Evolutionary conservation across 92 coral and sea anemone genomes (phyloP).

Genomic region (Scolanthus callimorphus): DNA sequence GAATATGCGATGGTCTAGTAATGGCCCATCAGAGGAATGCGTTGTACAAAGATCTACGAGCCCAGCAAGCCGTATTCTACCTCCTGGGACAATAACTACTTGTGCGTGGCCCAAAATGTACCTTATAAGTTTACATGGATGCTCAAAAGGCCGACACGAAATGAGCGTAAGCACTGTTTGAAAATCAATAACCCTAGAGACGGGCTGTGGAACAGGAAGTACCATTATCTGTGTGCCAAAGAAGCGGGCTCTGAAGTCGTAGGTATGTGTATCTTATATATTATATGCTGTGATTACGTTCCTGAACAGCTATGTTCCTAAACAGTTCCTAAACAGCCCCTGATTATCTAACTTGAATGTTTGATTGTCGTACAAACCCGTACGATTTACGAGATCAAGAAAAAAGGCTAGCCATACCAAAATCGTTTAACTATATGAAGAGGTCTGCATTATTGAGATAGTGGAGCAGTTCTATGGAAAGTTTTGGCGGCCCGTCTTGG

Average conservation of each 20-base stretch:
- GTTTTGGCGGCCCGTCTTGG: not conserved
- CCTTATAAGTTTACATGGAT: slow-evolving; percentile 69
- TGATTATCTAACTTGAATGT: too few species aligned
- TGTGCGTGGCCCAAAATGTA: slow-evolving; percentile 61
- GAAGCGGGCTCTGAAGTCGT: slow-evolving; percentile 35
- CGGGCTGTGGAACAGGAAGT: slow-evolving; percentile 38
- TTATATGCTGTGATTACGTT: too few species aligned
- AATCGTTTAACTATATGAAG: too few species aligned
- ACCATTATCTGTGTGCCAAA: slow-evolving; percentile 65
- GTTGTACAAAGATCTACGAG: slow-evolving; percentile 44
- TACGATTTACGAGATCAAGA: too few species aligned
- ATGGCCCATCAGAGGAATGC: slow-evolving; percentile 47
- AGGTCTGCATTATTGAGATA: too few species aligned
- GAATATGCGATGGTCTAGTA: slow-evolving; percentile 44
- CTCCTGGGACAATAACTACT: slow-evolving; percentile 52
- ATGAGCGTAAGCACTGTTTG: slow-evolving; percentile 35
- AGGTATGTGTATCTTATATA: too few species aligned
- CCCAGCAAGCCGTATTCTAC: slow-evolving; percentile 17
- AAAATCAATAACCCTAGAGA: slow-evolving; percentile 64
- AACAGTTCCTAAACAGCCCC: too few species aligned
- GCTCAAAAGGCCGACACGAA: slow-evolving; percentile 33
- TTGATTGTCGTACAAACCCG: too few species aligned
- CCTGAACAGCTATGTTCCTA: too few species aligned
- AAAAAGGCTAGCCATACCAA: too few species aligned
- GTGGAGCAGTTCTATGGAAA: not conserved